A percentile compares a stretch with the other conserved stretches of the same genome.
These are phyloP conservation scores for Coremacera marginata DNA, from an alignment of 2,888 invertebrate species.

Conservation along the genomic window DNA sequence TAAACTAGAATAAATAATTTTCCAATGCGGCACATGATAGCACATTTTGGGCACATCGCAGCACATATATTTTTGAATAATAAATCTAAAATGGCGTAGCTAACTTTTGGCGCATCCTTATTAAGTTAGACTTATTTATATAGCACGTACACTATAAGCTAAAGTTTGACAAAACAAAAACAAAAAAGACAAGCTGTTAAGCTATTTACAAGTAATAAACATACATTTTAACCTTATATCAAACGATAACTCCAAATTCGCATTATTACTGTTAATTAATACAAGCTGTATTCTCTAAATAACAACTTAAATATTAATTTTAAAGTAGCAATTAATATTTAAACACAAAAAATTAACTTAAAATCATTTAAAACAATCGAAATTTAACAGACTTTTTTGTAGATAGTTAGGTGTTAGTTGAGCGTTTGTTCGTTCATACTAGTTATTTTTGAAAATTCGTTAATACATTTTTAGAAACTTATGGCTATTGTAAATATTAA, in stretches of 20 bases:
- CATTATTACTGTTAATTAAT: constrained; percentile 27
- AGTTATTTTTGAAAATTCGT: background rate
- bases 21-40: too few relatives aligned
- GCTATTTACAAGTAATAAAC: background rate
- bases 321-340: background rate
- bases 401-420: constrained; percentile 23
- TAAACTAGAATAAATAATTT: too few relatives aligned
- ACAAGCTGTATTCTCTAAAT: background rate
- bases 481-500: constrained; percentile 6
- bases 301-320: background rate
- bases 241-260: constrained; percentile 38
- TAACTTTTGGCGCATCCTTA: too few relatives aligned
- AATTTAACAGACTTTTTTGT: constrained; percentile 37
- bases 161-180: too few relatives aligned
- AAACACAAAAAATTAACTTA: background rate
- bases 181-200: too few relatives aligned
- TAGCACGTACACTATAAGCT: too few relatives aligned
- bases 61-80: too few relatives aligned
- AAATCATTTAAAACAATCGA: constrained; percentile 16
- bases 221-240: constrained; percentile 5
- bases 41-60: too few relatives aligned
- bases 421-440: background rate
- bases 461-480: background rate
- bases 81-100: too few relatives aligned
- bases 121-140: too few relatives aligned